These are phyloP conservation scores for Deilephila elpenor DNA, from an alignment of 2,888 invertebrate species.

Conservation along the genomic window DNA sequence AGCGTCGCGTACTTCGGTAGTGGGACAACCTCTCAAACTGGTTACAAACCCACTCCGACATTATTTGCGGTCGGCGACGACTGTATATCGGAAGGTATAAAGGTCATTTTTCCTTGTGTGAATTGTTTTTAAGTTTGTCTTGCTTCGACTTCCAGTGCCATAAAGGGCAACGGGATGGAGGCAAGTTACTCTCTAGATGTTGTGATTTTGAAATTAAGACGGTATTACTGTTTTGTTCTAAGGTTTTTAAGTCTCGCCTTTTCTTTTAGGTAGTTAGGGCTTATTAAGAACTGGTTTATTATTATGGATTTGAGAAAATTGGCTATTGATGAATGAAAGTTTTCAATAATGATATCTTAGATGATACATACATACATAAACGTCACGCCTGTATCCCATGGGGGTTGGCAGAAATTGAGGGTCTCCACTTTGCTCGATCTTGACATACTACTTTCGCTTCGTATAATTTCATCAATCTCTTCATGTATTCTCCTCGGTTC, in stretches of 20 bases:
- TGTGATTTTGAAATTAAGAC: conserved; percentile 58
- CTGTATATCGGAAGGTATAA: conserved; percentile 36
- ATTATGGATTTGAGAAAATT: too few relatives aligned
- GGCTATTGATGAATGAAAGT: too few relatives aligned
- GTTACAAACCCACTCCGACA: conserved; percentile 48
- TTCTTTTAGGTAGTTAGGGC: neutral
- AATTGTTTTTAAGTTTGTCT: conserved; percentile 7
- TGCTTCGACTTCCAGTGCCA: conserved; percentile 21
- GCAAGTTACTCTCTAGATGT: conserved; percentile 60
- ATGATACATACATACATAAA: too few relatives aligned
- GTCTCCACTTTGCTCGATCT: too few relatives aligned
- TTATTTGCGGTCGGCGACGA: conserved; percentile 37
- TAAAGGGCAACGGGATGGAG: conserved; percentile 65
- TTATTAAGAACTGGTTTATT: too few relatives aligned
- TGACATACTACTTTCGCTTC: too few relatives aligned
- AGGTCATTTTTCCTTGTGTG: conserved; percentile 35
- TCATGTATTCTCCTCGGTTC: too few relatives aligned
- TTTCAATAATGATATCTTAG: too few relatives aligned
- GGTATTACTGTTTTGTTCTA: conserved; percentile 42
- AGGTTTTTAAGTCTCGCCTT: conserved; percentile 36
- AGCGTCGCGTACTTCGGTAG: conserved; percentile 65
- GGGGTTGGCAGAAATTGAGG: too few relatives aligned
- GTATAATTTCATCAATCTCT: too few relatives aligned
- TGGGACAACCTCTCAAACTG: conserved; percentile 56
- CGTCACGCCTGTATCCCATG: too few relatives aligned